Evolutionary conservation across 2,113 vertebrate genomes (phyloP).

Genomic region (Pseudonaja textilis): DNA sequence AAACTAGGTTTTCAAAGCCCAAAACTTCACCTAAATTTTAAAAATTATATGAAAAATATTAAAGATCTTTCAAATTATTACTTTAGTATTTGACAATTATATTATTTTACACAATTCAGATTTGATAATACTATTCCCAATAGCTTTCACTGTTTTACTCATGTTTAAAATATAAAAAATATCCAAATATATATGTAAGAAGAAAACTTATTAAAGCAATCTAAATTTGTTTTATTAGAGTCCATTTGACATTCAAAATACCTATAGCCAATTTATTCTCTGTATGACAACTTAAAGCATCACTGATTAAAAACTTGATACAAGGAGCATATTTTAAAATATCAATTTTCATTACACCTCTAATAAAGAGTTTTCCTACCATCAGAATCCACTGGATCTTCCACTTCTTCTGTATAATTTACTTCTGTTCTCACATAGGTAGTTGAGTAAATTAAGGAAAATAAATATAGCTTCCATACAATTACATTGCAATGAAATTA

Average conservation of each 20-base stretch:
- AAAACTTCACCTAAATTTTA: slow-evolving; percentile 86
- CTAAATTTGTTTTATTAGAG: neutral
- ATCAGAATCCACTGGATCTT: slow-evolving; percentile 95
- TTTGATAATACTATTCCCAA: neutral
- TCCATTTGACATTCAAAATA: neutral
- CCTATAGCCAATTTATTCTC: neutral
- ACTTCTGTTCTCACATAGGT: slow-evolving; percentile 99
- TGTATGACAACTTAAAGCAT: neutral
- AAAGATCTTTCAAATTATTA: slow-evolving; percentile 1
- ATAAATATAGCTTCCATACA: slow-evolving; percentile 23
- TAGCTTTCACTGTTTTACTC: neutral
- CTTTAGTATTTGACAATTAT: neutral
- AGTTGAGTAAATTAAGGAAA: slow-evolving; percentile 71
- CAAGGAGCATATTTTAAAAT: neutral
- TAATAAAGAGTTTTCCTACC: slow-evolving; percentile 71
- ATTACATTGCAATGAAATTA: neutral
- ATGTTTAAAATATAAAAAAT: neutral
- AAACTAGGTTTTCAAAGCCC: slow-evolving; percentile 97
- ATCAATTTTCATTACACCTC: neutral
- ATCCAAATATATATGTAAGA: neutral
- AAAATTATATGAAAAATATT: slow-evolving; percentile 4
- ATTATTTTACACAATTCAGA: neutral
- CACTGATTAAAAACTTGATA: neutral
- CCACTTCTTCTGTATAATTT: slow-evolving; percentile 97
- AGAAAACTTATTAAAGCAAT: no score